Conservation (phyloP, 2,113 vertebrate genomes). For the Cebidichthys violaceus region DNA sequence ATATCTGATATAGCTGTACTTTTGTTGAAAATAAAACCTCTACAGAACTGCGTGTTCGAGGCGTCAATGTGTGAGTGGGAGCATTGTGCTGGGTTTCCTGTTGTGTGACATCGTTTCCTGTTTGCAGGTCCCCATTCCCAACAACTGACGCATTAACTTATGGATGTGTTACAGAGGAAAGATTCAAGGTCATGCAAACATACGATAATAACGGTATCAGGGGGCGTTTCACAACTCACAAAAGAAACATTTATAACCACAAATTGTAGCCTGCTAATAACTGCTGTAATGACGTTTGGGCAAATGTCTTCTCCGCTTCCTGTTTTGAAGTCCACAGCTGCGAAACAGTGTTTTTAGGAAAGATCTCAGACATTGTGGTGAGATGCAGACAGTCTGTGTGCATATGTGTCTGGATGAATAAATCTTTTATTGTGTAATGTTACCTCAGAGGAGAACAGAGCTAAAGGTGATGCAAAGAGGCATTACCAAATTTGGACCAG, state of each 20-base stretch:
- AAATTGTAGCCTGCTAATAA: slow-evolving; percentile 31
- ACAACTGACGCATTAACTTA: slow-evolving; percentile 44
- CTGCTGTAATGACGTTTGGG: slow-evolving; percentile 55
- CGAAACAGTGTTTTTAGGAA: slow-evolving; percentile 47
- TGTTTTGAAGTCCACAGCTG: slow-evolving; percentile 63
- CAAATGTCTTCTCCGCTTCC: slow-evolving; percentile 48
- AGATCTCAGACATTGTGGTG: slow-evolving; percentile 51
- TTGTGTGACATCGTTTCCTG: slow-evolving; percentile 65
- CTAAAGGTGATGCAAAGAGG: slow-evolving; percentile 6
- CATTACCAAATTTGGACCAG: not conserved
- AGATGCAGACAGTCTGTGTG: slow-evolving; percentile 13
- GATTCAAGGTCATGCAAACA: not conserved
- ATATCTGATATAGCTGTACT: slow-evolving; percentile 85
- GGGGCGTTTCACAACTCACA: not conserved
- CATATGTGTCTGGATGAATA: slow-evolving; percentile 14
- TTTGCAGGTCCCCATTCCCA: slow-evolving; percentile 43
- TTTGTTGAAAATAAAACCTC: slow-evolving; percentile 84
- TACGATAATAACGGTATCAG: not conserved
- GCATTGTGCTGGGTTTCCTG: slow-evolving; percentile 71
- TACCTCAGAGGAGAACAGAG: slow-evolving; percentile 13
- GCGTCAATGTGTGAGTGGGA: slow-evolving; percentile 47
- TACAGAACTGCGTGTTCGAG: slow-evolving; percentile 66
- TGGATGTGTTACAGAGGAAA: slow-evolving; percentile 6
- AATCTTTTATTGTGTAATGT: slow-evolving; percentile 20
- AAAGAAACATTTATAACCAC: not conserved